Conservation (phyloP, 2,888 invertebrate genomes). For the Capitulum mitella region DNA sequence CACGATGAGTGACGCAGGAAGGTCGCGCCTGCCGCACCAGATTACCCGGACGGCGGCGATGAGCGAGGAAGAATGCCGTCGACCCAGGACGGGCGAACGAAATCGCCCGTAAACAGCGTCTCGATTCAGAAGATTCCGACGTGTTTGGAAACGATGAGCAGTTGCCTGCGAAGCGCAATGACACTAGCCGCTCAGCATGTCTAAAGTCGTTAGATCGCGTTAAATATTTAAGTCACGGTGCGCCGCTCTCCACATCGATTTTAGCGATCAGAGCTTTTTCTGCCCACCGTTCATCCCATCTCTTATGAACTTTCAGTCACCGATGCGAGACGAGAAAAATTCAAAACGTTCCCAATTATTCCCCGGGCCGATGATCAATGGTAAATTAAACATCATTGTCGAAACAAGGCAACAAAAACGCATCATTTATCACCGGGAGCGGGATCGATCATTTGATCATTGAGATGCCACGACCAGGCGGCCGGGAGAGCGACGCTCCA, state of each 20-base stretch:
- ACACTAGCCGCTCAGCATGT: too few species aligned
- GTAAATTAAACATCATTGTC: conserved; percentile 24
- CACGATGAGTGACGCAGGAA: conserved; percentile 17
- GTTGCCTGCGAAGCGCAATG: too few species aligned
- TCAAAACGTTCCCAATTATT: conserved; percentile 20
- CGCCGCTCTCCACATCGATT: neutral
- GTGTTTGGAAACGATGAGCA: too few species aligned
- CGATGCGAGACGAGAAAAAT: neutral
- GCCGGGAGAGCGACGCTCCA: neutral
- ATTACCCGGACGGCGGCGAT: neutral
- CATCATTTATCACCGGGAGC: conserved; percentile 2
- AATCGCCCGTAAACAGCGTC: too few species aligned
- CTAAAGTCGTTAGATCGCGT: too few species aligned
- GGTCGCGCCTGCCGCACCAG: neutral
- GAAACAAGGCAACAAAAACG: conserved; percentile 24
- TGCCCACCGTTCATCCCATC: too few species aligned
- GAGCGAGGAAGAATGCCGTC: too few species aligned
- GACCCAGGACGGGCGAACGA: too few species aligned
- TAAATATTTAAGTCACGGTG: neutral
- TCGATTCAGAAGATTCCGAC: too few species aligned
- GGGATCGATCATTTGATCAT: conserved; percentile 18
- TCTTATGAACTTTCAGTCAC: neutral
- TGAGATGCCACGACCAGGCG: conserved; percentile 15
- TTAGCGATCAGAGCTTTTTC: too few species aligned
- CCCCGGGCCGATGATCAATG: neutral